Base-by-base conservation (phyloP, 2,888 invertebrate genomes). In the Dryadula phaetusa region DNA sequence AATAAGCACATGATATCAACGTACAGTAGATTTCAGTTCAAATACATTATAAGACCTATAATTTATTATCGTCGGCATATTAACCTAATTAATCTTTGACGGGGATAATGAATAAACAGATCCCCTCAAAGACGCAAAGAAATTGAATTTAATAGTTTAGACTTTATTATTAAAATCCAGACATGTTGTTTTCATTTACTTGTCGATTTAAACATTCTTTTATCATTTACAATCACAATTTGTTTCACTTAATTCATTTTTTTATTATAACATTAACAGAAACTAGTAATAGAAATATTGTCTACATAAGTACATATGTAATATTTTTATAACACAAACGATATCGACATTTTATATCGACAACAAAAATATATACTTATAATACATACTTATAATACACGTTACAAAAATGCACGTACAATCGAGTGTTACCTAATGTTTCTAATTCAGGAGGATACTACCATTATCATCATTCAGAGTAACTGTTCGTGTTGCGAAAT, bases 381-480 rank as follows among this genome's bases (percentile, higher is more conserved):
- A n/a, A n/a, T n/a, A n/a, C n/a, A n/a, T n/a, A n/a, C n/a, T n/a
- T n/a, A 37, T 37, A 12, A 1, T 12, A 61, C 20, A 40, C 20
- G 54, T 47, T 44, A 69, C 62, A 66, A 69, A 69, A 69, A 62
- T 67, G 54, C 42, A 56, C 63, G 42, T 34, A 64, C 42, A 64
- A 61, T 61, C 56, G 49, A 72, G 68, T 69, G 75, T 76, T 76
- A 74, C 72, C 73, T 76, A 77, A 77, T 75, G 70, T 68, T 69
- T 75, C 78, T 78, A 77, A 78, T 75, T 78, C 74, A 73, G 76
- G 75, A 76, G 42, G 67, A 61, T 62, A 40, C 53, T 20, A 37
- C 18, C 34, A 42, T 52, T 49, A 28, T 69, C 73, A 75, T 66
- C 68, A 67, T 71, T 75, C 65, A 64, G 62, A 74, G 73, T 70